Evolutionary conservation across 1,140 invertebrate genomes (phyloP), one percentile per base, ranked within the genome.

Genomic region (Dinothrombium tinctorium): DNA sequence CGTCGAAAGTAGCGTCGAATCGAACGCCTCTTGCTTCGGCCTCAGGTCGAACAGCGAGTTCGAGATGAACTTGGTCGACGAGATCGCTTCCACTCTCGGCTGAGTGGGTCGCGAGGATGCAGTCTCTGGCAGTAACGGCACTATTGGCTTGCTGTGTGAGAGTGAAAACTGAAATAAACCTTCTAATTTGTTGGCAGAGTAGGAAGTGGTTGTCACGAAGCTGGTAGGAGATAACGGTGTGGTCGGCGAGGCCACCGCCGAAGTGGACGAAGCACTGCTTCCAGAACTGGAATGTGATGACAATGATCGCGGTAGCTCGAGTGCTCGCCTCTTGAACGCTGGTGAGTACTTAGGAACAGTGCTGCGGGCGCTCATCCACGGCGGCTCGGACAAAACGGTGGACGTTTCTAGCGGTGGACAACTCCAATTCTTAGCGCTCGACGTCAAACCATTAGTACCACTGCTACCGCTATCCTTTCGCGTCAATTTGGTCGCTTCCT

Each of bases 271-370:
- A 37, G 45, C 37, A 32, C 46, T 22, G 12, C 14, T 17, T 17
- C 17, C 33, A 15, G 36, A 49, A 33, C 33, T 31, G 37, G 28
- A 44, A 9, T 36, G 41, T 38, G 41, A 40, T 33, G 35, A 33
- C 39, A 25, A 42, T 39, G 42, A 37, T 14, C 22, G 45, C 33
- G 58, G n/a, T 56, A 26, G 63, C 63, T 50, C 37, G 24, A 50
- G 52, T 74, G 67, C 69, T 58, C 76, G 76, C 39, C 75, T 56
- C 54, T 80, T 81, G 51, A 79, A 79, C 1, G 76, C 76, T 21
- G 76, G 76, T 2, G 75, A 79, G 61, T 79, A 80, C 60, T 78
- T 78, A 0, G 75, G 74, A 40, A 76, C 56, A 37, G 37, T 28
- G 19, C 35, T 38, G 29, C 21, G 41, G 15, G 24, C 26, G 15